Evolutionary conservation across 2,113 vertebrate genomes (phyloP).

Genomic region (Mungos mungo): DNA sequence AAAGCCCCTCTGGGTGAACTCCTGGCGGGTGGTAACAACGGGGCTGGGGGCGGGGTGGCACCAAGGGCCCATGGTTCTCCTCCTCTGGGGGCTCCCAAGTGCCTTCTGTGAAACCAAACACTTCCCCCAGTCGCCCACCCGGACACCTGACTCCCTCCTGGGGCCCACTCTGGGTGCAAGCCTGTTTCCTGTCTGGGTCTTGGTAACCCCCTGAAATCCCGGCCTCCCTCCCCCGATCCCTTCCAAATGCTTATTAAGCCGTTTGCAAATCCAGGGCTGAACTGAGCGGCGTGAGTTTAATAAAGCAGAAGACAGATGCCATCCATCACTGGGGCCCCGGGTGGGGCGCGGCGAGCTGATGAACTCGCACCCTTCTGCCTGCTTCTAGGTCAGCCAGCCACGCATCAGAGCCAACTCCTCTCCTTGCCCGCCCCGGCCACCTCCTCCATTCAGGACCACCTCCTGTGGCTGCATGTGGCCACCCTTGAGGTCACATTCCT

Average conservation of each 20-base stretch:
- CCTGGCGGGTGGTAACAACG: not conserved
- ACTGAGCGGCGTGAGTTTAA: slow-evolving; percentile 84
- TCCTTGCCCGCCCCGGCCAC: not conserved
- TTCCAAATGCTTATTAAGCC: slow-evolving; percentile 86
- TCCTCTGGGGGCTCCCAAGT: not conserved
- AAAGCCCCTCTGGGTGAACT: not conserved
- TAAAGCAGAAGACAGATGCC: slow-evolving; percentile 87
- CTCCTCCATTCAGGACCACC: not conserved
- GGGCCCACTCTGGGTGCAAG: slow-evolving; percentile 53
- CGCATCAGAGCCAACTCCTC: not conserved
- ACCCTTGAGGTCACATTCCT: not conserved
- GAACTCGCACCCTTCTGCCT: slow-evolving; percentile 66
- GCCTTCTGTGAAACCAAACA: slow-evolving; percentile 49
- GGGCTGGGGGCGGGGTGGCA: not conserved
- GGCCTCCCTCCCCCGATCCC: not conserved
- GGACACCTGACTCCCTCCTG: slow-evolving; percentile 66
- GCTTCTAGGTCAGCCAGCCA: slow-evolving; percentile 56
- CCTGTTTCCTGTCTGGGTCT: slow-evolving; percentile 76
- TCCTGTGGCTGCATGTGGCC: not conserved
- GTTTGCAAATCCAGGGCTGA: slow-evolving; percentile 88
- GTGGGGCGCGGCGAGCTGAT: slow-evolving; percentile 75
- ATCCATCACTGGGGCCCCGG: slow-evolving; percentile 85
- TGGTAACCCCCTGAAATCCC: slow-evolving; percentile 79
- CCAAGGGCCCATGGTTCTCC: not conserved
- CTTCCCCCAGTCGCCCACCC: not conserved